These are phyloP conservation scores for Clanis bilineata DNA, from an alignment of 2,888 invertebrate genomes.

Conservation along the genomic window DNA sequence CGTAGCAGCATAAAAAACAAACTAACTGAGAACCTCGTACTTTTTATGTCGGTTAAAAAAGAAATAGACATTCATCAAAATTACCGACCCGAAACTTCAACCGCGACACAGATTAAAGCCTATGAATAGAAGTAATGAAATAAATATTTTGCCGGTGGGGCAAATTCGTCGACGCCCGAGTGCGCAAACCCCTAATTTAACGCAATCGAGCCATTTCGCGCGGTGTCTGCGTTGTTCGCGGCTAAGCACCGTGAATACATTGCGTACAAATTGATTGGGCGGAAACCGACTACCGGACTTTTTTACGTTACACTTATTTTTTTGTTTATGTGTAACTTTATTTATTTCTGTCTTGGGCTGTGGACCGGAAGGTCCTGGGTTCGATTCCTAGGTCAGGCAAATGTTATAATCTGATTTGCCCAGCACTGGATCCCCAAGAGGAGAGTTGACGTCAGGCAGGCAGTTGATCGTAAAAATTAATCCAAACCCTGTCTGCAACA, in stretches of 20 bases:
- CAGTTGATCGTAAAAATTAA: too few relatives aligned
- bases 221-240: slow-evolving; percentile 68
- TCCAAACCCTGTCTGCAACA: too few relatives aligned
- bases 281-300: slow-evolving; percentile 63
- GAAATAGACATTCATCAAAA: neutral
- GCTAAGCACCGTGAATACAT: slow-evolving; percentile 62
- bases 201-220: slow-evolving; percentile 66
- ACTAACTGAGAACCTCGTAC: too few relatives aligned
- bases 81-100: slow-evolving; percentile 25
- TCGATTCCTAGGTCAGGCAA: too few relatives aligned
- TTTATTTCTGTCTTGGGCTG: too few relatives aligned
- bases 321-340: neutral
- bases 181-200: slow-evolving; percentile 71
- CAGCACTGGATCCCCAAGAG: too few relatives aligned
- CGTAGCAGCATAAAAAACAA: too few relatives aligned
- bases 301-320: slow-evolving; percentile 26
- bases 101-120: slow-evolving; percentile 72
- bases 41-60: neutral
- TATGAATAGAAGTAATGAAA: slow-evolving; percentile 82
- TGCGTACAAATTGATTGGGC: slow-evolving; percentile 62
- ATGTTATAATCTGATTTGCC: too few relatives aligned
- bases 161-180: slow-evolving; percentile 70
- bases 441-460: too few relatives aligned
- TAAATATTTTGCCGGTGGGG: slow-evolving; percentile 81
- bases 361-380: too few relatives aligned